Conservation (phyloP, 2,797 vertebrate genomes). For the Pampus argenteus region DNA sequence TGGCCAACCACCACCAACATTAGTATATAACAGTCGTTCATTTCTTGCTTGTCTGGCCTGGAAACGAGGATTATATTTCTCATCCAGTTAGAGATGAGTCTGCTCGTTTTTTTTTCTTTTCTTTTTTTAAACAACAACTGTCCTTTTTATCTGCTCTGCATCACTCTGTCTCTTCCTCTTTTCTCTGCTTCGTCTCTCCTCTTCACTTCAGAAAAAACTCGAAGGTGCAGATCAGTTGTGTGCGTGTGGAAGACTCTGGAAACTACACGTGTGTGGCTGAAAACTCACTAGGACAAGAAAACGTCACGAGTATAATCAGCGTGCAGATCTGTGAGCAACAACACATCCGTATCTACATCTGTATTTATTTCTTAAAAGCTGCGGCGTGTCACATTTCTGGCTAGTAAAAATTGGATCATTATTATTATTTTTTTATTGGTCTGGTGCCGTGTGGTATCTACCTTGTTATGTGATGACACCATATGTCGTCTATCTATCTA, state of each 20-base stretch:
- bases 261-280: conserved; percentile 97
- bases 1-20: neutral
- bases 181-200: conserved; percentile 5
- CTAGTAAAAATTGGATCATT: neutral
- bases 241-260: conserved; percentile 93
- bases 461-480: conserved; percentile 13
- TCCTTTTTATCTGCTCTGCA: conserved; percentile 42
- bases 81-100: conserved; percentile 25
- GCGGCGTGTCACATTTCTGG: neutral
- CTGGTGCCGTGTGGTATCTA: neutral
- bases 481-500: conserved; percentile 19
- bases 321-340: conserved; percentile 93
- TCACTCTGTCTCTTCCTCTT: conserved; percentile 20
- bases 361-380: neutral
- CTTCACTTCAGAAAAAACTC: conserved; percentile 92
- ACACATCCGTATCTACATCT: conserved; percentile 14
- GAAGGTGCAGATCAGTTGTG: conserved; percentile 95
- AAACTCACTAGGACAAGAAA: conserved; percentile 94
- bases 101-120: conserved; percentile 15
- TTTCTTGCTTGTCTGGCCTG: conserved; percentile 23
- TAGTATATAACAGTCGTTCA: neutral
- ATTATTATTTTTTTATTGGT: no score
- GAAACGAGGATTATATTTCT: conserved; percentile 8
- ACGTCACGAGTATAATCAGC: conserved; percentile 90
- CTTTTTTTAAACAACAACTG: conserved; percentile 11